Conservation (phyloP, 2,888 invertebrate genomes). For the Corythucha ciliata region DNA sequence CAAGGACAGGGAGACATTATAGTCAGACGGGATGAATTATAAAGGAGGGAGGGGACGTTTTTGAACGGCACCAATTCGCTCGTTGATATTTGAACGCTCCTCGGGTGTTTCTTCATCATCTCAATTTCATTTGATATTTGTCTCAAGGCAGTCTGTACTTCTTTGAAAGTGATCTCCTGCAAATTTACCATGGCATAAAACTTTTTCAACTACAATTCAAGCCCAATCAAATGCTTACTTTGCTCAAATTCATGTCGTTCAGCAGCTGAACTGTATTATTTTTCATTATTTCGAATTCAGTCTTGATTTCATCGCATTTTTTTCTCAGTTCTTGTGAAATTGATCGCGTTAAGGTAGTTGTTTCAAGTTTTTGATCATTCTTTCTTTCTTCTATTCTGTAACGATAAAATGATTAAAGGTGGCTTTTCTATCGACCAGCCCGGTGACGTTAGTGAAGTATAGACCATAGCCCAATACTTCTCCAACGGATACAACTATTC, state of each 20-base stretch:
- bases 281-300: conserved; percentile 25
- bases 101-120: conserved; percentile 22
- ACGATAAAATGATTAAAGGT: too few species aligned
- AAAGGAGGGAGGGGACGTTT: too few species aligned
- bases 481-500: too few species aligned
- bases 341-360: too few species aligned
- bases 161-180: conserved; percentile 25
- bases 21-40: too few species aligned
- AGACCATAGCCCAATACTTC: too few species aligned
- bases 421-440: too few species aligned
- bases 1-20: too few species aligned
- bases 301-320: conserved; percentile 27
- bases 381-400: too few species aligned
- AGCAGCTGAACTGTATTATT: conserved; percentile 21
- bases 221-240: conserved; percentile 14
- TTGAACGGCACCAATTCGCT: conserved; percentile 18
- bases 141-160: conserved; percentile 22
- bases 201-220: not conserved
- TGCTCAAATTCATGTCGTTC: conserved; percentile 23
- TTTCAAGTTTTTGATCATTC: too few species aligned
- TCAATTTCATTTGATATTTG: conserved; percentile 26
- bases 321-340: too few species aligned
- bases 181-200: not conserved
- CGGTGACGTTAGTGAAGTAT: too few species aligned
- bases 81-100: conserved; percentile 20